These are phyloP conservation scores for Gnathonemus echidnorhynchus DNA, from an alignment of 2,113 vertebrate genomes.

Conservation along the genomic window DNA sequence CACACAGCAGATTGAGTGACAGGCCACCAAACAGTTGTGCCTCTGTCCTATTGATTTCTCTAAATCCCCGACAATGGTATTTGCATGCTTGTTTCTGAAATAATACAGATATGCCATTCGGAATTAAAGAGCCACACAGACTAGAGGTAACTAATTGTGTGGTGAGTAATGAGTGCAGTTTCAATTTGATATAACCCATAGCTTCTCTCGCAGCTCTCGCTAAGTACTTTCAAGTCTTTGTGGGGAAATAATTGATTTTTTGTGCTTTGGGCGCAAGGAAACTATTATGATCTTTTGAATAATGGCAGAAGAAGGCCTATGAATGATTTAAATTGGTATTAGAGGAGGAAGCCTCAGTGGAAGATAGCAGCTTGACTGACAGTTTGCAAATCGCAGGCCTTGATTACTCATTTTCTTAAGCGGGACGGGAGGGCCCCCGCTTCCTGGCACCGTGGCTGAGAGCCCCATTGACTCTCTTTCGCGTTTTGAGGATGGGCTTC, in stretches of 20 bases:
- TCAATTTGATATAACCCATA: constrained; percentile 99
- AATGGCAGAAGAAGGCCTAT: constrained; percentile 98
- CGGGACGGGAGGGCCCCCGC: constrained; percentile 49
- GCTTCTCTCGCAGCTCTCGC: constrained; percentile 96
- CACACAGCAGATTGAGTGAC: constrained; percentile 99
- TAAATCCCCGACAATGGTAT: constrained; percentile 99
- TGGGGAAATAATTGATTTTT: constrained; percentile 99
- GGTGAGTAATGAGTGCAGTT: constrained; percentile 99
- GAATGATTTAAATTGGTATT: constrained; percentile 99
- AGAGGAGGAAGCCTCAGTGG: constrained; percentile 83
- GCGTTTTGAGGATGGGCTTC: constrained; percentile 14
- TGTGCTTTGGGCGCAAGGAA: constrained; percentile 98
- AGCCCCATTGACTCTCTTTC: constrained; percentile 35
- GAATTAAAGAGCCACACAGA: constrained; percentile 99
- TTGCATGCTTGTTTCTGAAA: constrained; percentile 99
- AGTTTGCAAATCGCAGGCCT: constrained; percentile 81
- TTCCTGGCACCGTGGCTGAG: constrained; percentile 38
- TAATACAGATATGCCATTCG: constrained; percentile 99
- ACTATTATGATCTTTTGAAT: constrained; percentile 99
- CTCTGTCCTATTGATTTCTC: constrained; percentile 99
- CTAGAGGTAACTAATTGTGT: constrained; percentile 99
- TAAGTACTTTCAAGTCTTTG: constrained; percentile 99
- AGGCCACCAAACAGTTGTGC: constrained; percentile 97
- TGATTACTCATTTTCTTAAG: constrained; percentile 88
- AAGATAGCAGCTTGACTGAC: constrained; percentile 93